Conservation (phyloP, 2,113 vertebrate genomes). For the Pseudonaja textilis region DNA sequence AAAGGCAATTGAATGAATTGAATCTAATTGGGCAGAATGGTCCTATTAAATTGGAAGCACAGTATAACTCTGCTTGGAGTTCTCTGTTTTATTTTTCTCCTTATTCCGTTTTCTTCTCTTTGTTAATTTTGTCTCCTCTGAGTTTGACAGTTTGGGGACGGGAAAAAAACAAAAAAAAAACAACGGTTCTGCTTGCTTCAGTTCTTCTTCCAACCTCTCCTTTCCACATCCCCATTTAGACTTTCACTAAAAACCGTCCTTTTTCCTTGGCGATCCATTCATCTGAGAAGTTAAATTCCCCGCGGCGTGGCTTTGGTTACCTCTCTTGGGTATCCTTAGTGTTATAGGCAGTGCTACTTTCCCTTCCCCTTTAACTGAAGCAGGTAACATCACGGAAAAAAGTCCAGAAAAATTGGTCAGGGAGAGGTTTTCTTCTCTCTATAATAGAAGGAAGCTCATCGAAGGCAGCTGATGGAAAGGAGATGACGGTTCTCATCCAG, state of each 20-base stretch:
- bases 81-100: not conserved
- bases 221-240: not conserved
- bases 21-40: not conserved
- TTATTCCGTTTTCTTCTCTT: not conserved
- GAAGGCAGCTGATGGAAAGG: not conserved
- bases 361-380: not conserved
- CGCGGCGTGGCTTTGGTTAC: too few species aligned
- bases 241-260: not conserved
- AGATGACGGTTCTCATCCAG: not conserved
- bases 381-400: not conserved
- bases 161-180: accelerated
- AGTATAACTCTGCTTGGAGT: not conserved
- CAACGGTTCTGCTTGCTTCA: not conserved
- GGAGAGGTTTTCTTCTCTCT: not conserved
- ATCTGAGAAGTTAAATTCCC: not conserved
- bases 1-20: not conserved
- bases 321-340: too few species aligned
- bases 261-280: not conserved
- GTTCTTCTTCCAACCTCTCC: not conserved
- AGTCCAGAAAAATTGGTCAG: not conserved
- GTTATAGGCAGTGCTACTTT: not conserved
- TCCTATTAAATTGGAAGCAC: too few species aligned
- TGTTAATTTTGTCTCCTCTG: not conserved
- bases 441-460: not conserved
- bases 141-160: not conserved